Conservation (phyloP, 1,140 invertebrate genomes). For the Aporrectodea caliginosa region DNA sequence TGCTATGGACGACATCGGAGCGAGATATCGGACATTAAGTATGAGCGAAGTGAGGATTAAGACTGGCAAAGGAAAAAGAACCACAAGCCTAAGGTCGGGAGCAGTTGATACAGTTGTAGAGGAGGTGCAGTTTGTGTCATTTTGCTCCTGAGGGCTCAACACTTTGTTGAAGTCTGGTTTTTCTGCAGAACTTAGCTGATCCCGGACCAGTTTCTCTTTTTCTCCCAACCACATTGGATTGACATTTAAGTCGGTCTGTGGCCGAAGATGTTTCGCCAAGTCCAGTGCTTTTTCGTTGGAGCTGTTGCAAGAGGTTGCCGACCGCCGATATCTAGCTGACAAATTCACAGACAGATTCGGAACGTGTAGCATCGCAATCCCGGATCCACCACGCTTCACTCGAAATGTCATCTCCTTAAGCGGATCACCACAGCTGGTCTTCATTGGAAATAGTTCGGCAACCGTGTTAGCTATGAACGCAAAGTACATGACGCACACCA, state of each 20-base stretch:
- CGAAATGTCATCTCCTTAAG: not conserved
- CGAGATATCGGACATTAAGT: constrained; percentile 43
- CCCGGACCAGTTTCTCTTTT: too few species aligned
- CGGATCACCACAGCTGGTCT: too few species aligned
- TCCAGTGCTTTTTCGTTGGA: too few species aligned
- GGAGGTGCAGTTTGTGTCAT: not conserved
- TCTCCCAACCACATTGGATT: too few species aligned
- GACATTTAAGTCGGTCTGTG: too few species aligned
- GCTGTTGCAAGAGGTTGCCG: too few species aligned
- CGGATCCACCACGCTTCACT: not conserved
- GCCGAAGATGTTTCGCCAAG: too few species aligned
- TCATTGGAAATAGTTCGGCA: not conserved
- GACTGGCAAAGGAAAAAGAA: constrained; percentile 42
- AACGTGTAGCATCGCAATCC: not conserved
- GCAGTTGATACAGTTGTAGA: constrained; percentile 16
- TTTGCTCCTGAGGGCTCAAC: not conserved
- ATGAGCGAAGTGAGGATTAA: constrained; percentile 48
- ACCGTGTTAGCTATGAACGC: constrained; percentile 44
- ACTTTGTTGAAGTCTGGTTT: not conserved
- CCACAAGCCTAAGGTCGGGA: constrained; percentile 38
- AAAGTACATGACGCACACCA: constrained; percentile 49
- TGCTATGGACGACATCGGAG: constrained; percentile 44
- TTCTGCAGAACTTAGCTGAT: too few species aligned
- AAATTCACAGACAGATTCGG: not conserved
- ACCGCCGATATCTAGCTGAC: too few species aligned